These are phyloP conservation scores for Caenorhabditis doughertyi DNA, from an alignment of 2,888 invertebrate species.

Conservation along the genomic window DNA sequence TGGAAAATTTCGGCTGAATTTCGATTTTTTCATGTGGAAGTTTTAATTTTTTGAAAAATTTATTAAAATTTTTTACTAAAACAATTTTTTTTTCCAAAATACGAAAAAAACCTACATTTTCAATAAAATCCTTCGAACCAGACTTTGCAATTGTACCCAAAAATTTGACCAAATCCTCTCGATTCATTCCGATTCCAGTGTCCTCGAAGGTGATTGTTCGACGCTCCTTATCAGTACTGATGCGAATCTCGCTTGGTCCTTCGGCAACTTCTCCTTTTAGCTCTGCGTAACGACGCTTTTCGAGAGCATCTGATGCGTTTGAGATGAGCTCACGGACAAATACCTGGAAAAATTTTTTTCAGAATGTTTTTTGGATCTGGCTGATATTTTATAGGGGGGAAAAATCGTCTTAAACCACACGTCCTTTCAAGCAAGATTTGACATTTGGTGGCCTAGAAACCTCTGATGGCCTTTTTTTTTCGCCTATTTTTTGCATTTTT, in stretches of 20 bases:
- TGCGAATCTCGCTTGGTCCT: constrained; percentile 66
- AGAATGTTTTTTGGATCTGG: too few relatives aligned
- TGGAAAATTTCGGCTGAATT: too few relatives aligned
- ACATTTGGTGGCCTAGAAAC: too few relatives aligned
- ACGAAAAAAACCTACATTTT: constrained; percentile 49
- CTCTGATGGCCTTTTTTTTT: too few relatives aligned
- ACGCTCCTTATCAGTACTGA: constrained; percentile 63
- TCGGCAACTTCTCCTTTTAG: constrained; percentile 69
- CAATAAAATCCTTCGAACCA: constrained; percentile 89
- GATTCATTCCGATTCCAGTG: constrained; percentile 95
- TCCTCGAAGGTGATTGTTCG: constrained; percentile 86
- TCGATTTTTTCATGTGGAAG: too few relatives aligned
- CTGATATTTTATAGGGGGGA: too few relatives aligned
- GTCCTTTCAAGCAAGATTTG: too few relatives aligned
- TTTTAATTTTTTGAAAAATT: too few relatives aligned
- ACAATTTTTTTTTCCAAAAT: too few relatives aligned
- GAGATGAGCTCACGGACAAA: constrained; percentile 96
- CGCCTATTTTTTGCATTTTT: too few relatives aligned
- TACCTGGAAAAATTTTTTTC: constrained; percentile 87
- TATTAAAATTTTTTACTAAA: too few relatives aligned
- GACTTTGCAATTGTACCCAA: constrained; percentile 96
- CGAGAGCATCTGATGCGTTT: constrained; percentile 96
- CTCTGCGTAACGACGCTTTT: constrained; percentile 92
- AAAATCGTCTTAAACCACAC: too few relatives aligned
- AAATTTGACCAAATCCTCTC: constrained; percentile 92